Evolutionary conservation across 2,888 invertebrate genomes (phyloP).

Genomic region (Diachrysia chrysitis): DNA sequence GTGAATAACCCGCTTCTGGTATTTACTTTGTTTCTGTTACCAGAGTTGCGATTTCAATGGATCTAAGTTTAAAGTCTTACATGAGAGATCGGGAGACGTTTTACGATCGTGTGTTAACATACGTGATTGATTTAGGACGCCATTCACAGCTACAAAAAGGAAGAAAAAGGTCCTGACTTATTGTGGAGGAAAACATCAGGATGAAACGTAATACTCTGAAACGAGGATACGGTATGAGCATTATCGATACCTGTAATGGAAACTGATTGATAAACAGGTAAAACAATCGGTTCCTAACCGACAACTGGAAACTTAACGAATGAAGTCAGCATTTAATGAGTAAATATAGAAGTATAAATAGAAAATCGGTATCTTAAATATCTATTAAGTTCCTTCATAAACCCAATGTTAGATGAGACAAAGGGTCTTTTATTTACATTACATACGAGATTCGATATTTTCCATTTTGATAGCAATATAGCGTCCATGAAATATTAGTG

Average conservation of each 20-base stretch:
- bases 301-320: neutral
- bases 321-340: neutral
- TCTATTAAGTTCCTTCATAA: neutral
- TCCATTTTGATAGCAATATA: constrained; percentile 2
- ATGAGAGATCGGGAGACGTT: constrained; percentile 26
- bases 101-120: constrained; percentile 30
- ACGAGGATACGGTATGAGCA: constrained; percentile 8
- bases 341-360: neutral
- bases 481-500: constrained; percentile 1
- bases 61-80: constrained; percentile 42
- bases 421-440: neutral
- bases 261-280: constrained; percentile 1
- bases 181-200: neutral
- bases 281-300: neutral
- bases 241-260: constrained; percentile 1
- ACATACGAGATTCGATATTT: neutral
- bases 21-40: constrained; percentile 76
- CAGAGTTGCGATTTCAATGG: constrained; percentile 59
- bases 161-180: neutral
- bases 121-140: constrained; percentile 21
- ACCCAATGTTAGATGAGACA: neutral
- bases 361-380: neutral
- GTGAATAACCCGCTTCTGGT: constrained; percentile 73
- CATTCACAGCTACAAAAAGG: neutral
- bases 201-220: neutral